phyloP scores from a whole-genome alignment of 2,113 vertebrate genomes.

The Corapipo altera region DNA sequence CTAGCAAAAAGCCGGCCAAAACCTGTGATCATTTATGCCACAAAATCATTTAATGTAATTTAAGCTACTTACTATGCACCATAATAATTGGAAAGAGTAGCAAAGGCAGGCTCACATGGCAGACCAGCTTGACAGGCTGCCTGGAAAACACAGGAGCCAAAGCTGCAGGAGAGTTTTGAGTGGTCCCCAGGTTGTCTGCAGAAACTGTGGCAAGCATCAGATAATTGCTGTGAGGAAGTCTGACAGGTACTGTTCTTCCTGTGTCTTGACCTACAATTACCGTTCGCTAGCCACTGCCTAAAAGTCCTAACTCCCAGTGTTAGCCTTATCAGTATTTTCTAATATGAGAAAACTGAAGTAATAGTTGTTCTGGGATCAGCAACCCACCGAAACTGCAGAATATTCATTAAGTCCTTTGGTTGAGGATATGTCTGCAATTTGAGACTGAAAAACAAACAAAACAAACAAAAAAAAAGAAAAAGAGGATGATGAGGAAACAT shows the following conservation, averaged over 20 bases:
- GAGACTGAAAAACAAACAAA: background rate
- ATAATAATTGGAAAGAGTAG: background rate
- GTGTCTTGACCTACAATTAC: background rate
- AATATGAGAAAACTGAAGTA: background rate
- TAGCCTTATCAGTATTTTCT: background rate
- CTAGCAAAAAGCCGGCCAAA: background rate
- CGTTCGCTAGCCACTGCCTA: accelerated
- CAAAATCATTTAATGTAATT: background rate
- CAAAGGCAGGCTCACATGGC: background rate
- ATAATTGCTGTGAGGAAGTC: background rate
- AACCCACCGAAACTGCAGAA: background rate
- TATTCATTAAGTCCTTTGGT: background rate
- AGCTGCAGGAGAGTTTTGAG: background rate
- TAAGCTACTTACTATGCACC: background rate
- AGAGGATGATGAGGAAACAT: background rate
- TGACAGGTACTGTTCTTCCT: background rate
- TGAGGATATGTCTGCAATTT: background rate
- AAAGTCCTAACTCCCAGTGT: background rate
- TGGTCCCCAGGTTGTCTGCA: background rate
- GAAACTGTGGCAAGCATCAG: background rate
- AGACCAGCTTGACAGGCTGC: background rate
- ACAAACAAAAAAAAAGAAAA: background rate
- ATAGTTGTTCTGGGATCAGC: background rate
- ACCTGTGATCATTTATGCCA: background rate
- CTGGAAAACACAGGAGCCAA: background rate